Evolutionary conservation across 2,888 invertebrate genomes (phyloP).

Genomic region (Tachina fera): DNA sequence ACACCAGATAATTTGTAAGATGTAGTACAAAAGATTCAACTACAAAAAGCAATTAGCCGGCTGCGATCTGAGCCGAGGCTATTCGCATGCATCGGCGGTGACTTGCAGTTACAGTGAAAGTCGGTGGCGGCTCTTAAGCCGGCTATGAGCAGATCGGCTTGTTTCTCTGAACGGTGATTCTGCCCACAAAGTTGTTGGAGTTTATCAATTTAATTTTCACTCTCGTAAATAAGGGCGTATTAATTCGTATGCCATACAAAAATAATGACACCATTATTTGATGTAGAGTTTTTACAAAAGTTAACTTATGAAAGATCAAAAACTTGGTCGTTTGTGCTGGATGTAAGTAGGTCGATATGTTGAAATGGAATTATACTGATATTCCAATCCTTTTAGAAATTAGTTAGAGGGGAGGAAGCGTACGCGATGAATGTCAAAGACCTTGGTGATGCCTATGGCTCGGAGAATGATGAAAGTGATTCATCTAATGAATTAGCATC

Average conservation of each 20-base stretch:
- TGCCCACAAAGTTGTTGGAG: too few relatives aligned
- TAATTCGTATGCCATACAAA: neutral
- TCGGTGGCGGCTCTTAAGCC: too few relatives aligned
- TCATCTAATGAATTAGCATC: constrained; percentile 26
- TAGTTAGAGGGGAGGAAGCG: constrained; percentile 19
- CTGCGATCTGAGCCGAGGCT: too few relatives aligned
- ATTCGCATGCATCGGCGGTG: too few relatives aligned
- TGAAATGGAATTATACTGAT: neutral
- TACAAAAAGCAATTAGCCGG: too few relatives aligned
- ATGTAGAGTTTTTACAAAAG: constrained; percentile 88
- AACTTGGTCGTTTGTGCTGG: constrained; percentile 76
- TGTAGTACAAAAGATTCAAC: too few relatives aligned
- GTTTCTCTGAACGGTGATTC: too few relatives aligned
- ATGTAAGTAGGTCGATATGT: constrained; percentile 71
- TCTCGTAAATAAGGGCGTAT: neutral
- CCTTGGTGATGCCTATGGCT: neutral
- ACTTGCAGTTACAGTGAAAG: too few relatives aligned
- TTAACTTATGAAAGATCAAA: constrained; percentile 77
- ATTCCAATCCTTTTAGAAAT: constrained; percentile 54
- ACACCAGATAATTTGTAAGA: too few relatives aligned
- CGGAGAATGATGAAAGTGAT: constrained; percentile 16
- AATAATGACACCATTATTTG: constrained; percentile 91
- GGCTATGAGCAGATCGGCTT: too few relatives aligned
- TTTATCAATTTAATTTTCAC: too few relatives aligned
- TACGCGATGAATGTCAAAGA: constrained; percentile 23